A percentile compares a stretch with the other conserved stretches of the same genome.
These are phyloP conservation scores for Cyprinodon tularosa DNA, from an alignment of 2,113 vertebrate genomes.

Conservation along the genomic window DNA sequence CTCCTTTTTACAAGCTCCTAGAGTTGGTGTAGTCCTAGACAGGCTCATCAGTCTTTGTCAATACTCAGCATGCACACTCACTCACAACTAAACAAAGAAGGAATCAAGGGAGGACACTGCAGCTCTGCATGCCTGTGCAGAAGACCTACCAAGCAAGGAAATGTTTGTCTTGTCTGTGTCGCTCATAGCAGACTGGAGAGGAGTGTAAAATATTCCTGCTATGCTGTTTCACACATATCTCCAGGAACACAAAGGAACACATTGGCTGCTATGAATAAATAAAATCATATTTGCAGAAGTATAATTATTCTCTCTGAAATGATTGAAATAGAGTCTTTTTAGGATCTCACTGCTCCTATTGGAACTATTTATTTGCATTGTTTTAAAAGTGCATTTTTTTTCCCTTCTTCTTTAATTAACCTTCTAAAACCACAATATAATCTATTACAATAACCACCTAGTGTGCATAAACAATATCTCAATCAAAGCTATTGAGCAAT, in stretches of 20 bases:
- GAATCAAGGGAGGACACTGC: slow-evolving; percentile 12
- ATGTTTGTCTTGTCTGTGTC: slow-evolving; percentile 55
- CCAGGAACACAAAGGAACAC: slow-evolving; percentile 17
- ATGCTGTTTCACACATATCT: slow-evolving; percentile 33
- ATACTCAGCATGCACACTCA: slow-evolving; percentile 24
- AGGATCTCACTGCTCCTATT: too few relatives aligned
- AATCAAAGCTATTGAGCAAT: too few relatives aligned
- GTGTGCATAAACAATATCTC: too few relatives aligned
- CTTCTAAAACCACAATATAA: too few relatives aligned
- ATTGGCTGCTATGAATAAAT: neutral
- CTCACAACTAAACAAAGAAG: slow-evolving; percentile 7
- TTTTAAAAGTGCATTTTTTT: too few relatives aligned
- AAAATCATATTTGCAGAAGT: neutral
- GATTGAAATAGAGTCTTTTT: too few relatives aligned
- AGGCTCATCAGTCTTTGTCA: slow-evolving; percentile 12
- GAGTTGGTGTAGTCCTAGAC: neutral
- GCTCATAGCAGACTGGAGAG: slow-evolving; percentile 18
- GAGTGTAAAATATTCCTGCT: slow-evolving; percentile 31
- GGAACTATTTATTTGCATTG: too few relatives aligned
- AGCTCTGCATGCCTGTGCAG: slow-evolving; percentile 3
- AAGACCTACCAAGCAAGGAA: slow-evolving; percentile 54
- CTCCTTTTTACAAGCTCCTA: neutral
- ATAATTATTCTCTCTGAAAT: too few relatives aligned
- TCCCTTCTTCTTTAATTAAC: too few relatives aligned
- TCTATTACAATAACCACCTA: too few relatives aligned